These are phyloP conservation scores for Drosophila acutilabella DNA, from an alignment of 2,888 invertebrate species.

Conservation along the genomic window DNA sequence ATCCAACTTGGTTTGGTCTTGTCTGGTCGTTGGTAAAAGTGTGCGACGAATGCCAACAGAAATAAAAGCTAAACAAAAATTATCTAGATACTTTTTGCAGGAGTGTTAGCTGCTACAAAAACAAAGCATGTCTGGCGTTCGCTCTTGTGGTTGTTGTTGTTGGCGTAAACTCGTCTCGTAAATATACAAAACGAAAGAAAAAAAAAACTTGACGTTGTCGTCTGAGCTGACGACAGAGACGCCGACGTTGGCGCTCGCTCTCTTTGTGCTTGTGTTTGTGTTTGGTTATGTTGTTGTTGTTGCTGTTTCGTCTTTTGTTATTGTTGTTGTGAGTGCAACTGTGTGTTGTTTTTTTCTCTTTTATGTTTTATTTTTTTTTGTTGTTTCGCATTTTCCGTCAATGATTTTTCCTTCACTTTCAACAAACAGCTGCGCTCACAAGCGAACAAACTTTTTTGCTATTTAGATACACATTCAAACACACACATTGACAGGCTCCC, in stretches of 20 bases:
- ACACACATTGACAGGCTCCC: constrained; percentile 20
- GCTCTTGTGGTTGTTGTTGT: constrained; percentile 11
- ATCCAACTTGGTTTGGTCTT: constrained; percentile 11
- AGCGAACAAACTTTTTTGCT: constrained; percentile 53
- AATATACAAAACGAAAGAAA: constrained; percentile 53
- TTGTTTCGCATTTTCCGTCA: constrained; percentile 66
- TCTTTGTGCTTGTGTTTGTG: constrained; percentile 54
- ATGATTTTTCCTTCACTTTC: constrained; percentile 78
- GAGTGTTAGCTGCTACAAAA: constrained; percentile 41
- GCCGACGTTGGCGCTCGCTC: constrained; percentile 38
- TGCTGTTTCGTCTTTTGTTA: constrained; percentile 30
- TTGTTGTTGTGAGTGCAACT: constrained; percentile 45
- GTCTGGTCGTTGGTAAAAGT: constrained; percentile 34
- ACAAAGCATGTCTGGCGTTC: constrained; percentile 49
- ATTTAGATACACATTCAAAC: constrained; percentile 47
- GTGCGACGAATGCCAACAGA: constrained; percentile 20
- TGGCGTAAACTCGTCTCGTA: constrained; percentile 64
- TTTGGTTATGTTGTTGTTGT: constrained; percentile 47
- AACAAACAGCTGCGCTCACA: constrained; percentile 78
- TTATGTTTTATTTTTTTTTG: constrained; percentile 18
- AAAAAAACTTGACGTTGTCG: constrained; percentile 54
- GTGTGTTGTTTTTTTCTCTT: constrained; percentile 31
- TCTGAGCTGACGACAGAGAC: constrained; percentile 62
- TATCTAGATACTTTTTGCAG: constrained; percentile 42
- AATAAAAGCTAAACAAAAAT: constrained; percentile 46